phyloP scores from a whole-genome alignment of 2,888 invertebrate genomes.

The Charanyca ferruginea region DNA sequence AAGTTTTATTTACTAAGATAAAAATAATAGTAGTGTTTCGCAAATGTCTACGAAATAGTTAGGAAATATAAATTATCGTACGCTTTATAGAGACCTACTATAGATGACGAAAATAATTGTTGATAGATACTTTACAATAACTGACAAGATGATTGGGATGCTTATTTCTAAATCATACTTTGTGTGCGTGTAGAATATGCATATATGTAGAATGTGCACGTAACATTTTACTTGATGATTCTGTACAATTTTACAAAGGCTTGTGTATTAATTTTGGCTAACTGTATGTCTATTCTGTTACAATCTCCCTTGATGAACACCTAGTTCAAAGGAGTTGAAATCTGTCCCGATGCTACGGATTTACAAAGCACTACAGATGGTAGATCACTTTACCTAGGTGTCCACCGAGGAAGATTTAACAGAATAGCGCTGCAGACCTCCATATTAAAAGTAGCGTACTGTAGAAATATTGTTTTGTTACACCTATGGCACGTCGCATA shows the following conservation, averaged over 20 bases:
- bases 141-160: conserved; percentile 49
- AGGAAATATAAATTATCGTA: conserved; percentile 53
- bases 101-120: conserved; percentile 50
- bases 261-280: background rate
- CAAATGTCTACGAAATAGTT: conserved; percentile 46
- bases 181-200: background rate
- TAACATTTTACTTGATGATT: background rate
- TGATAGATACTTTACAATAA: conserved; percentile 47
- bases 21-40: conserved; percentile 48
- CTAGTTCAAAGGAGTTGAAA: no score
- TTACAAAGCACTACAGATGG: no score
- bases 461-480: no score
- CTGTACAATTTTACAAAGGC: background rate
- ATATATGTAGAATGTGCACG: background rate
- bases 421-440: no score
- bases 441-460: no score
- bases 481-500: no score
- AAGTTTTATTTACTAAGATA: conserved; percentile 45
- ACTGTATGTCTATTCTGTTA: no score
- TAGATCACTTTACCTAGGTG: no score
- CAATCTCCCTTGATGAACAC: no score
- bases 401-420: no score
- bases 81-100: conserved; percentile 37
- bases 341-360: no score
- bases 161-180: conserved; percentile 31